phyloP scores from a whole-genome alignment of 2,113 vertebrate genomes.

The Hoplias malabaricus region DNA sequence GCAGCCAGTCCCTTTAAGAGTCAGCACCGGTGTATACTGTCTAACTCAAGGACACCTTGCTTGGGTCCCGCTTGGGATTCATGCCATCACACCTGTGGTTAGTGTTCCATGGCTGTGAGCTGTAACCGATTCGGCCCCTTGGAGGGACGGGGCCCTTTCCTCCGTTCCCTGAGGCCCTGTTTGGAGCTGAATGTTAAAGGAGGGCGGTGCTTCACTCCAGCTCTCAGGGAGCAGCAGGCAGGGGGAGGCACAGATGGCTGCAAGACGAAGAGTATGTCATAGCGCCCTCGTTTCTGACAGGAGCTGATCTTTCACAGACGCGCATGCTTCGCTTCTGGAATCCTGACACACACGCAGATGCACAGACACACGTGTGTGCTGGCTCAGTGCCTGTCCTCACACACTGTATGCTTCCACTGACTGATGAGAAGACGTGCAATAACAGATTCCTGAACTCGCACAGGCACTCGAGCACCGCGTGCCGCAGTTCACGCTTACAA shows the following conservation, averaged over 20 bases:
- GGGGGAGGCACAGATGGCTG: constrained; percentile 32
- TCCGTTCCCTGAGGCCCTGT: constrained; percentile 4
- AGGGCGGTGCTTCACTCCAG: not conserved
- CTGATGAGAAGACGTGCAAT: constrained; percentile 55
- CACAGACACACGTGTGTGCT: constrained; percentile 15
- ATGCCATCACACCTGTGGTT: not conserved
- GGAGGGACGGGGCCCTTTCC: not conserved
- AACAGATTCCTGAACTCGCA: not conserved
- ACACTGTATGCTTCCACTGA: constrained; percentile 59
- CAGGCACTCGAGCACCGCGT: not conserved
- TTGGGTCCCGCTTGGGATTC: not conserved
- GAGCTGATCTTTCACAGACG: constrained; percentile 34
- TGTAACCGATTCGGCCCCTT: not conserved
- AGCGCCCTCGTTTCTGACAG: constrained; percentile 29
- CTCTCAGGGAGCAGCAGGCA: constrained; percentile 35
- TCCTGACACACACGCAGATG: constrained; percentile 46
- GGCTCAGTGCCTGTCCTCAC: not conserved
- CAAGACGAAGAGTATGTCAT: constrained; percentile 20
- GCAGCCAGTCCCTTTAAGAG: not conserved
- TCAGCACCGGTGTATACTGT: not conserved
- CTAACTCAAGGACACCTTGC: not conserved
- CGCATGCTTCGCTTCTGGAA: constrained; percentile 59
- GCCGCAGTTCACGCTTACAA: not conserved
- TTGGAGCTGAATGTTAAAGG: constrained; percentile 11
- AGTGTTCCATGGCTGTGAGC: not conserved